Conservation (phyloP, 2,797 vertebrate genomes). For the Leucoraja ocellata region DNA sequence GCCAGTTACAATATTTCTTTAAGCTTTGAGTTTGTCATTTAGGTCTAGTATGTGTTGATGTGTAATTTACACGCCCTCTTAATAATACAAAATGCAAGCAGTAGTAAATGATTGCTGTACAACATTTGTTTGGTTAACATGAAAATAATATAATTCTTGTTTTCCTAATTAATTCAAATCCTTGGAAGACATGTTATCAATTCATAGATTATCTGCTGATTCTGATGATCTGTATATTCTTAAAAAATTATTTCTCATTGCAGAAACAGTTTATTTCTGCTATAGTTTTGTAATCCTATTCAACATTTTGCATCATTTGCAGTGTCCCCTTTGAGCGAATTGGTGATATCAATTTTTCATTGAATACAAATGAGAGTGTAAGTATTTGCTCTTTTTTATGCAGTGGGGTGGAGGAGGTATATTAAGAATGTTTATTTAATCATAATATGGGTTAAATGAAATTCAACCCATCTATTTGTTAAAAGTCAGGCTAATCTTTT, state of each 20-base stretch:
- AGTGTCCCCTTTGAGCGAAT: constrained; percentile 99
- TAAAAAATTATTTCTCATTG: constrained; percentile 3
- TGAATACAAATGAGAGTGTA: constrained; percentile 98
- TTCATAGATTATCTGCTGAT: neutral
- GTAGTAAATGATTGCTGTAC: neutral
- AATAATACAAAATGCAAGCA: neutral
- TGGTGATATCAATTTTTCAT: constrained; percentile 98
- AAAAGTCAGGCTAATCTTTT: too few species aligned
- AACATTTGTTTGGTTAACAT: neutral
- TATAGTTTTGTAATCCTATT: constrained; percentile 20
- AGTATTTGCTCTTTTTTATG: constrained; percentile 60
- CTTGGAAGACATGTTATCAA: neutral
- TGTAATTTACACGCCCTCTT: neutral
- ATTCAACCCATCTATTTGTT: neutral
- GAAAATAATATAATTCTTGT: neutral
- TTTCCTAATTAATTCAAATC: neutral
- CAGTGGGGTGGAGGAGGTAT: neutral
- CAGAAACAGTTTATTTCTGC: constrained; percentile 40
- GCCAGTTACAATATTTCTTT: neutral
- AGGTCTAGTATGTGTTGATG: too few species aligned
- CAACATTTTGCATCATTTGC: constrained; percentile 45
- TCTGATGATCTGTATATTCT: neutral
- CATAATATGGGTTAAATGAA: neutral
- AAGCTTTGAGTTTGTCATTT: neutral
- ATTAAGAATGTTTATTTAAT: neutral